Base-by-base conservation (phyloP, 2,113 vertebrate genomes). In the Miniopterus natalensis region DNA sequence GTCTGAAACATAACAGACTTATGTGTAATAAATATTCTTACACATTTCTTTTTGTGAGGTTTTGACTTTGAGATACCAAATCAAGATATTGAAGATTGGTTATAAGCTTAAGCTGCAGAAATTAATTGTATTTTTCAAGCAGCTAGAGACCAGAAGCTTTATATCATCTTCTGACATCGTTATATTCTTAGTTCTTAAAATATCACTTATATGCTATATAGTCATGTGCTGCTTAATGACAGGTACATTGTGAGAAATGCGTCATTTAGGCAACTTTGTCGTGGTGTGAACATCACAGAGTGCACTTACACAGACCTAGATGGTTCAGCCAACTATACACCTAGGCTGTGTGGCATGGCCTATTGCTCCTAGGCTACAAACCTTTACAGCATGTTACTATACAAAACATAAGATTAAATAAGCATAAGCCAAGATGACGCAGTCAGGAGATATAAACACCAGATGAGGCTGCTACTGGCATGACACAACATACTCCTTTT, bases 101-200 rank as follows among this genome's bases (percentile, higher is more conserved):
- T 87, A 25, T n/a, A 66, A 84, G n/a, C 65, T 84, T 86, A 47
- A 90, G 40, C 45, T 74, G 29, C 4, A 63, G 79, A 94, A 90
- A 40, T 66, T 45, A 65, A 42, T 78, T 70, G 4, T 51, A 53
- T 87, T 88, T 90, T 92, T 89, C 53, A 57, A 84, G 92, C n/a
- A 92, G 3, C 63, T 80, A 13, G 15, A 93, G 23, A 74, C 13
- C 71, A 49, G 63, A 61, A 51, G 25, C 63, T 61, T 87, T 88
- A n/a, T 78, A 29, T 40, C 84, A 29, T 70, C 45, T 96, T 77
- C 66, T 15, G 17, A 42, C 31, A 49, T 87, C 45, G 83, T 66
- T 66, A 71, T 63, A 59, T 71, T 71, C 13, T 84, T 88, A 14
- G 70, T 83, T 75, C 18, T 86, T 96, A 73, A 95, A 95, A 80